These are phyloP conservation scores for Drosophila chauvacae DNA, from an alignment of 1,140 invertebrate species.

Conservation along the genomic window DNA sequence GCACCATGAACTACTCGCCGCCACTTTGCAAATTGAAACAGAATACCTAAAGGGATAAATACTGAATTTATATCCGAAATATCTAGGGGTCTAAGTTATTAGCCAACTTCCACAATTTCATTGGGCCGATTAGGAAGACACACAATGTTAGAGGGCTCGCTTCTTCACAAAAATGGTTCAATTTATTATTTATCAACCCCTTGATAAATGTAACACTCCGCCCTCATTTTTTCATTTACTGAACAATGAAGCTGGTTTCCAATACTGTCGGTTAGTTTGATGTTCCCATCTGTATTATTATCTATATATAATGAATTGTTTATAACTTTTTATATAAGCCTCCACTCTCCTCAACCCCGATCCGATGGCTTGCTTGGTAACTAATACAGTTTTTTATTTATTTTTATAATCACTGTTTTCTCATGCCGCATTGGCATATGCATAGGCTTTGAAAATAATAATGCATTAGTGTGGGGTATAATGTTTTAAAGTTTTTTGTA, in stretches of 20 bases:
- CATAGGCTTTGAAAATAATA: constrained; percentile 18
- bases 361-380: too few species aligned
- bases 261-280: background rate
- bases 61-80: background rate
- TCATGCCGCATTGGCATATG: background rate
- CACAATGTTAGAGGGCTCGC: background rate
- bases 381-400: background rate
- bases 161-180: background rate
- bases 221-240: background rate
- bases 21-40: constrained; percentile 16
- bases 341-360: too few species aligned
- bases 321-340: too few species aligned
- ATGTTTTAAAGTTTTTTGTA: constrained; percentile 5
- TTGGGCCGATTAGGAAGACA: background rate
- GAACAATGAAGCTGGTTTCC: background rate
- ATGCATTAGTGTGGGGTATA: constrained; percentile 16
- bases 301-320: background rate
- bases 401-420: background rate
- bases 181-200: background rate
- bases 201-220: background rate
- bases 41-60: background rate
- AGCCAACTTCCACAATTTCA: background rate
- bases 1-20: constrained; percentile 1
- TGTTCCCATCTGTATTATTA: background rate
- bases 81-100: background rate